Evolutionary conservation across 2,888 invertebrate genomes (phyloP), one percentile per base, ranked within the genome.

Genomic region (Leptinotarsa peninsularis): DNA sequence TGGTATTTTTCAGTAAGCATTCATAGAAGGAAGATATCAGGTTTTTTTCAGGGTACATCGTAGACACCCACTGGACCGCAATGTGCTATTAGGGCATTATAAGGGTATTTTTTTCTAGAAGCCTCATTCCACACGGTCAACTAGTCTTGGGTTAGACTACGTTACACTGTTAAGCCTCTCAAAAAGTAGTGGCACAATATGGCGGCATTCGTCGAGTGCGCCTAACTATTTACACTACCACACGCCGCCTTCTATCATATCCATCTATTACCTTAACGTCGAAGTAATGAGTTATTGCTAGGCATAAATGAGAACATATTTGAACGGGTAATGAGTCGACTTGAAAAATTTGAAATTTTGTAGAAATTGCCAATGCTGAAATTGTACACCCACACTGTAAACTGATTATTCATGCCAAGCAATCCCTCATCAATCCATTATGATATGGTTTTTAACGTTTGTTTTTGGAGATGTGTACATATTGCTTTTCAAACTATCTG

Each of bases 91-190:
- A 76, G 74, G 74, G 71, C 72, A 23, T 75, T 69, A 78, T 85
- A 85, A 86, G 86, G 85, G 86, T 84, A 86, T 84, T 71, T 56
- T 72, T 87, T 85, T 85, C 85, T 84, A 86, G 84, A 87, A 87
- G 87, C 87, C 86, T 87, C 88, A 87, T 87, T 87, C 86, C 86
- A 86, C 85, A 86, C 86, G 85, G 86, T 86, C 85, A 84, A 85
- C 86, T 87, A 87, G 83, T 85, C 78, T 80, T 78, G 82, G 83
- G 83, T 84, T 84, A 83, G 83, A 84, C 85, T 84, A 85, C 84
- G 83, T 83, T 84, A 84, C 82, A 84, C 81, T 82, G 82, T 84
- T 84, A 83, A 81, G 81, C 82, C 79, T 81, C 76, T 76, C 75
- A 76, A 76, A 78, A 79, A 77, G 74, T 79, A 77, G 78, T 78